These are phyloP conservation scores for Albula glossodonta DNA, from an alignment of 2,113 vertebrate genomes.

Conservation along the genomic window DNA sequence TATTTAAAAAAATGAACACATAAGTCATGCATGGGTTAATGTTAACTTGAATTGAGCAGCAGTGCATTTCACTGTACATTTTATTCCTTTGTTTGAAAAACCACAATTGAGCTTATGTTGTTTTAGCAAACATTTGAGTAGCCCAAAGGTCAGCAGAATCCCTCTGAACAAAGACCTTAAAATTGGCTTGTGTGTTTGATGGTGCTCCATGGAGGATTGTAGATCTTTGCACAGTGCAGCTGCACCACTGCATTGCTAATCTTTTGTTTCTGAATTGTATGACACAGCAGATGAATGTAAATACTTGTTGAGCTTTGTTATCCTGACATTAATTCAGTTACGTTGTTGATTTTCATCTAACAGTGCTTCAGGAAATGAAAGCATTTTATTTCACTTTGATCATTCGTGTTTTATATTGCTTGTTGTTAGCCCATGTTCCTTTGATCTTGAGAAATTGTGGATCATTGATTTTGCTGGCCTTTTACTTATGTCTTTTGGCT, in stretches of 20 bases:
- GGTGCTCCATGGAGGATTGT: background rate
- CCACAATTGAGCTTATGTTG: background rate
- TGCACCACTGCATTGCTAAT: background rate
- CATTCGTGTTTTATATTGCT: background rate
- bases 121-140: background rate
- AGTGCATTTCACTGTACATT: background rate
- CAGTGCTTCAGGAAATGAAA: background rate
- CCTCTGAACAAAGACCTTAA: background rate
- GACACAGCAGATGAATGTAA: constrained; percentile 9
- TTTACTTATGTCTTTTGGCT: background rate
- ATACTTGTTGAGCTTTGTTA: constrained; percentile 18
- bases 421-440: background rate
- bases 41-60: background rate
- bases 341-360: background rate
- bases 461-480: background rate
- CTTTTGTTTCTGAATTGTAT: constrained; percentile 14
- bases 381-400: background rate
- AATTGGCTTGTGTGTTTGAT: constrained; percentile 4
- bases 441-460: background rate
- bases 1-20: background rate
- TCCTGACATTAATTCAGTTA: background rate
- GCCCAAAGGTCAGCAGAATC: constrained; percentile 17
- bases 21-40: background rate
- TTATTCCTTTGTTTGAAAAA: background rate
- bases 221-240: background rate